A percentile compares a stretch with the other conserved stretches of the same genome.
phyloP scores from a whole-genome alignment of 1,140 invertebrate genomes.

The Argopecten irradians region DNA sequence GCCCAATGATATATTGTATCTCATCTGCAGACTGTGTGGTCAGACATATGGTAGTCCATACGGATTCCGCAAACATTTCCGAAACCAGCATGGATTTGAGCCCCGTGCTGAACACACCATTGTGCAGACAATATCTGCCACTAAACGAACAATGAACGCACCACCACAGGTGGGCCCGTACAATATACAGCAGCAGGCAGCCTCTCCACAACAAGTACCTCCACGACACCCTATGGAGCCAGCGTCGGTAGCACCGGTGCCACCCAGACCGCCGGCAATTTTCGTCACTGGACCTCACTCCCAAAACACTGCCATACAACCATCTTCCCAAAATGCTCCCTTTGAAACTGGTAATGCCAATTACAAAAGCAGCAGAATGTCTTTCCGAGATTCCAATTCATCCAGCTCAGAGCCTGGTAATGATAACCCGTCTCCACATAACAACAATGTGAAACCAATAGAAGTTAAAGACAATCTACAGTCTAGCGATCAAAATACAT shows the following conservation, averaged over 20 bases:
- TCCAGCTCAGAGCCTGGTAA: background rate
- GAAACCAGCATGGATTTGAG: slow-evolving; percentile 74
- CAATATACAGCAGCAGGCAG: background rate
- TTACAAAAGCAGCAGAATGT: background rate
- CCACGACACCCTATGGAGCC: background rate
- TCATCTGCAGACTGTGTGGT: slow-evolving; percentile 71
- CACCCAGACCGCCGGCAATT: background rate
- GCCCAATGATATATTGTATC: slow-evolving; percentile 70
- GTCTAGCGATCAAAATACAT: background rate
- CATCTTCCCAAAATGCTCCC: background rate
- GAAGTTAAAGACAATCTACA: background rate
- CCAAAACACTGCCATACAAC: background rate
- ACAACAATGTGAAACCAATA: background rate
- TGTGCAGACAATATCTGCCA: slow-evolving; percentile 73
- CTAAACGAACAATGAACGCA: slow-evolving; percentile 62
- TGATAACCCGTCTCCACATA: background rate
- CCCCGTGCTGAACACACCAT: slow-evolving; percentile 70
- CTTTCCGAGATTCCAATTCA: background rate
- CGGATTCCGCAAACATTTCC: slow-evolving; percentile 73
- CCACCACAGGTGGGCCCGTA: slow-evolving; percentile 39
- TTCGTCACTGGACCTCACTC: background rate
- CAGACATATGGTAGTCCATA: slow-evolving; percentile 74
- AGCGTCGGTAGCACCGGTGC: background rate
- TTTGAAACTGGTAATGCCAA: background rate
- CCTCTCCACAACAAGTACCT: background rate